These are phyloP conservation scores for Ascaphus truei DNA, from an alignment of 2,113 vertebrate species.

Conservation along the genomic window DNA sequence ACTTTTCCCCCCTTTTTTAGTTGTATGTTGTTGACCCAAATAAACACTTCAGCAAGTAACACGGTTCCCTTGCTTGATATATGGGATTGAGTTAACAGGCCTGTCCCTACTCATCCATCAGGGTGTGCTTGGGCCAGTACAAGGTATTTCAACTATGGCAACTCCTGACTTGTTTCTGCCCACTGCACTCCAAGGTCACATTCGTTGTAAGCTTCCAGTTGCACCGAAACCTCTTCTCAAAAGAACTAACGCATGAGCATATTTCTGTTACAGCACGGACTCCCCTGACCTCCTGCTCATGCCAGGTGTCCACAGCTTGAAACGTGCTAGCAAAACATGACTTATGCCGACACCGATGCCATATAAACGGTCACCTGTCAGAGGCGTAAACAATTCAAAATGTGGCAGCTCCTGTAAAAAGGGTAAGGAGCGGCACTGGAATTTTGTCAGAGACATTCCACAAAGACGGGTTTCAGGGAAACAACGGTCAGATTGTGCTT, in stretches of 20 bases:
- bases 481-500: too few relatives aligned
- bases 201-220: neutral
- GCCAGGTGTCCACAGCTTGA: neutral
- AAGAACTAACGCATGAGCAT: neutral
- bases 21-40: too few relatives aligned
- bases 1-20: too few relatives aligned
- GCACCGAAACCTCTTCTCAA: neutral
- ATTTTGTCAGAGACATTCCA: too few relatives aligned
- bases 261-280: neutral
- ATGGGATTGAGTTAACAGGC: too few relatives aligned
- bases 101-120: too few relatives aligned
- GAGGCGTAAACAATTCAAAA: neutral
- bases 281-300: neutral
- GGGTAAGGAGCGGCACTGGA: too few relatives aligned
- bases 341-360: neutral
- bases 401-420: too few relatives aligned
- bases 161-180: neutral
- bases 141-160: conserved; percentile 4
- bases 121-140: too few relatives aligned
- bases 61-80: too few relatives aligned
- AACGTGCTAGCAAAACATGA: neutral
- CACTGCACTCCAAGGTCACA: neutral
- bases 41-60: too few relatives aligned
- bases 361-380: conserved; percentile 5
- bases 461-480: too few relatives aligned